phyloP scores from a whole-genome alignment of 2,888 invertebrate genomes.

The Polymixis flavicincta region DNA sequence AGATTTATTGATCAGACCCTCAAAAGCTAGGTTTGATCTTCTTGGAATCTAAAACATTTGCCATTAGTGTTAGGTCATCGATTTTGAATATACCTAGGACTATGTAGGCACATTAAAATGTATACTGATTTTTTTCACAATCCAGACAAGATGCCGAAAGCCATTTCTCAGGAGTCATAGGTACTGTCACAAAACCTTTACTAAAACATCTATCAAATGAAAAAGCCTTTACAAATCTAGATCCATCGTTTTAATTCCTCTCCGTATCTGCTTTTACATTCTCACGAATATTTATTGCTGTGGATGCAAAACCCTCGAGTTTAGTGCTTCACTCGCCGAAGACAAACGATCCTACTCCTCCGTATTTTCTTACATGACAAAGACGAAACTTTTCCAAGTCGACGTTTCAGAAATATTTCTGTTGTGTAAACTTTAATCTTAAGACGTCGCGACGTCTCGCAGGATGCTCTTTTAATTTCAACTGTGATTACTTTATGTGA shows the following conservation, averaged over 20 bases:
- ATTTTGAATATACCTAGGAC: too few species aligned
- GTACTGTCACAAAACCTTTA: slow-evolving; percentile 11
- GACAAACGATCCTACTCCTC: slow-evolving; percentile 83
- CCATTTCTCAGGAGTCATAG: slow-evolving; percentile 1
- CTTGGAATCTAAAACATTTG: too few species aligned
- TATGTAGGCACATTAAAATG: not conserved
- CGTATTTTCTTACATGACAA: slow-evolving; percentile 87
- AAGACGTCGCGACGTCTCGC: slow-evolving; percentile 61
- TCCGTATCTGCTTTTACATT: slow-evolving; percentile 65
- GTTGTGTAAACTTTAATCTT: slow-evolving; percentile 79
- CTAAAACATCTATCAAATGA: slow-evolving; percentile 48
- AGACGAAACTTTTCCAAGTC: slow-evolving; percentile 84
- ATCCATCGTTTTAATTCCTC: slow-evolving; percentile 70
- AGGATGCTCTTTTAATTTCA: slow-evolving; percentile 67
- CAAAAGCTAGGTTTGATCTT: too few species aligned
- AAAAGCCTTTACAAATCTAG: slow-evolving; percentile 57
- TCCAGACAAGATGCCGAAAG: not conserved
- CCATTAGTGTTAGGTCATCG: too few species aligned
- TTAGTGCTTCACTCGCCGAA: slow-evolving; percentile 74
- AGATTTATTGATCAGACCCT: slow-evolving; percentile 1
- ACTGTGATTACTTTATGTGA: slow-evolving; percentile 67
- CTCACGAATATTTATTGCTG: slow-evolving; percentile 81
- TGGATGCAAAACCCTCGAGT: slow-evolving; percentile 80
- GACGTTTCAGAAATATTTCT: slow-evolving; percentile 84
- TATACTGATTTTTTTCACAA: not conserved